A percentile compares a stretch with the other conserved stretches of the same genome.
phyloP scores from a whole-genome alignment of 2,113 vertebrate species.

The Columba janthina region DNA sequence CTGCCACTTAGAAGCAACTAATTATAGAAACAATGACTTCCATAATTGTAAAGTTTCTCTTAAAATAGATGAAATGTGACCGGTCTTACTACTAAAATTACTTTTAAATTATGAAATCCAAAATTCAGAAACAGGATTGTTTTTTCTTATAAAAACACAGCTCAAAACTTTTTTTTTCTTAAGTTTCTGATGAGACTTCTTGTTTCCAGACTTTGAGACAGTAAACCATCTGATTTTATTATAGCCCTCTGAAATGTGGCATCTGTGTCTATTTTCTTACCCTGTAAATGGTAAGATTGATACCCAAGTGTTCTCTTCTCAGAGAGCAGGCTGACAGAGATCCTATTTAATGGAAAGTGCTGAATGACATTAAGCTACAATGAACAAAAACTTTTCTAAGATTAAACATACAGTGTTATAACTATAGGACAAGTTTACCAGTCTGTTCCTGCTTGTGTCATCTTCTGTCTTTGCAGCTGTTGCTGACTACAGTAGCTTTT shows the following conservation, averaged over 20 bases:
- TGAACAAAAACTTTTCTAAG: slow-evolving; percentile 68
- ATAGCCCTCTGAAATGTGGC: slow-evolving; percentile 13
- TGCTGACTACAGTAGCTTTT: slow-evolving; percentile 79
- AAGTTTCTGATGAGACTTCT: neutral
- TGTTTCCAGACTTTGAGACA: slow-evolving; percentile 10
- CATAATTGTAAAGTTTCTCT: slow-evolving; percentile 46
- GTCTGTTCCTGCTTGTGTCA: slow-evolving; percentile 77
- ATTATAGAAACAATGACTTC: slow-evolving; percentile 57
- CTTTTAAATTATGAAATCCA: neutral
- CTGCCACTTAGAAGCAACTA: slow-evolving; percentile 35
- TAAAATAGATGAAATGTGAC: slow-evolving; percentile 45
- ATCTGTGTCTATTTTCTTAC: slow-evolving; percentile 50
- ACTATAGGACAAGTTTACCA: slow-evolving; percentile 70
- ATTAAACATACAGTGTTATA: slow-evolving; percentile 60
- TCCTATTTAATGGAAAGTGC: slow-evolving; percentile 43
- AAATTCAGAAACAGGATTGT: neutral
- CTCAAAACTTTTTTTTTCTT: too few relatives aligned
- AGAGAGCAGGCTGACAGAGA: slow-evolving; percentile 17
- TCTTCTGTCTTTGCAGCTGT: slow-evolving; percentile 84
- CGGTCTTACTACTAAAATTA: neutral
- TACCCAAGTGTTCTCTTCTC: neutral
- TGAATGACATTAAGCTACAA: slow-evolving; percentile 54
- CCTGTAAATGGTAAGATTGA: slow-evolving; percentile 31
- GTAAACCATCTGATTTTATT: slow-evolving; percentile 42
- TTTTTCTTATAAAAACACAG: too few relatives aligned